Evolutionary conservation across 1,140 invertebrate species (phyloP), one percentile per base, ranked within the genome.

Genomic region (Elysia chlorotica): DNA sequence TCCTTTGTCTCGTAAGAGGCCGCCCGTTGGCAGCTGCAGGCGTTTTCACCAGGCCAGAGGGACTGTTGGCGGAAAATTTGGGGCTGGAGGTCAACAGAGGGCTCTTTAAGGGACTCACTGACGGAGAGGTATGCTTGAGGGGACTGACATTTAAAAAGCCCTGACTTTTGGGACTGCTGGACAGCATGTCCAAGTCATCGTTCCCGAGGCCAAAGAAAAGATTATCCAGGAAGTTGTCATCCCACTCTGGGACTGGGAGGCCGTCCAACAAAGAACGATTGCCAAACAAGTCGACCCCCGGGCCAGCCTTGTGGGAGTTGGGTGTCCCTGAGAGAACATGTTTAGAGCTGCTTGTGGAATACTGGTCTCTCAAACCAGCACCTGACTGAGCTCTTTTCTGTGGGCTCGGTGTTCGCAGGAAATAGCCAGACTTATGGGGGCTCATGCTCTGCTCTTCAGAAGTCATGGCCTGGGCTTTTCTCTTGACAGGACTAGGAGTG

Each of bases 171-270:
- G 69, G 69, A 48, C 69, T 71, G 25, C 38, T 4, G n/a, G 33
- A 28, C 38, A 71, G 37, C 2, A 48, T 59, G 5, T 71, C 69
- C 2, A 71, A 25, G 38, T 71, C 69, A 2, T 71, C 69, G 48
- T 37, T 71, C 1, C 69, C 69, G 3, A 71, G 31, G 1, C 69
- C 69, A 71, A 71, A 71, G 1, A 68, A 31, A 14, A 62, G 57
- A 53, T 71, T 71, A 36, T 71, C 59, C 31, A 71, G 36, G 31
- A 71, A 71, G 63, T 71, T 61, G 5, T 71, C 69, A 63, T 71
- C 69, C 69, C 69, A 71, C 2, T 71, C 69, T 48, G 69, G 69
- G n/a, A 71, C 33, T 21, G 57, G 57, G 6, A 71, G 28, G 28
- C 53, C 63, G 28, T 71, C 69, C 28, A 71, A 36, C 0, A 71